phyloP scores from a whole-genome alignment of 2,113 vertebrate genomes.

The Morone saxatilis region DNA sequence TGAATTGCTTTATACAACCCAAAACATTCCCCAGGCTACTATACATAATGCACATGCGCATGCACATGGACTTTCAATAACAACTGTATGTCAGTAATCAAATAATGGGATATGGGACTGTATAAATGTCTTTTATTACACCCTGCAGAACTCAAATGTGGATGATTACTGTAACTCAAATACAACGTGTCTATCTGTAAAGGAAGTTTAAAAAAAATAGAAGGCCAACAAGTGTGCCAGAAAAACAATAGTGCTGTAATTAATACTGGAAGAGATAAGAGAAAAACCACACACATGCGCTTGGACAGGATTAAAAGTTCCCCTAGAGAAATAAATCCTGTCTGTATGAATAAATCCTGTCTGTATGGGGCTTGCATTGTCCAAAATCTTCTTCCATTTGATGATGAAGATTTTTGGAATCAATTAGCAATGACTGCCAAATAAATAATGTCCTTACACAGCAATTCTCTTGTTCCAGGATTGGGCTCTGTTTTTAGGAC shows the following conservation, averaged over 20 bases:
- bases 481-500: slow-evolving; percentile 48
- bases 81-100: slow-evolving; percentile 1
- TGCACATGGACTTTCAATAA: slow-evolving; percentile 1
- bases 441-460: slow-evolving; percentile 15
- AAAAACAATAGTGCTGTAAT: slow-evolving; percentile 21
- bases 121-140: neutral
- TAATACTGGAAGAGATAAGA: slow-evolving; percentile 14
- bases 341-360: slow-evolving; percentile 47
- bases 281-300: neutral
- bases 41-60: too few relatives aligned
- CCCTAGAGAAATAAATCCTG: slow-evolving; percentile 31
- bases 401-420: slow-evolving; percentile 19
- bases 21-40: neutral
- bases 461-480: slow-evolving; percentile 65
- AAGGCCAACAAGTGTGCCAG: slow-evolving; percentile 7
- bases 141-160: neutral
- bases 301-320: slow-evolving; percentile 24
- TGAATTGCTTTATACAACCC: slow-evolving; percentile 1
- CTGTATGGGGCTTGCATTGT: slow-evolving; percentile 34
- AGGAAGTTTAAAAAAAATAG: neutral
- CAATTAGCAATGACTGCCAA: slow-evolving; percentile 15
- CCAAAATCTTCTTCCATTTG: slow-evolving; percentile 7
- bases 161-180: neutral
- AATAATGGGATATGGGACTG: neutral
- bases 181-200: neutral